phyloP scores from a whole-genome alignment of 2,797 vertebrate species.

The Epinephelus awoara region DNA sequence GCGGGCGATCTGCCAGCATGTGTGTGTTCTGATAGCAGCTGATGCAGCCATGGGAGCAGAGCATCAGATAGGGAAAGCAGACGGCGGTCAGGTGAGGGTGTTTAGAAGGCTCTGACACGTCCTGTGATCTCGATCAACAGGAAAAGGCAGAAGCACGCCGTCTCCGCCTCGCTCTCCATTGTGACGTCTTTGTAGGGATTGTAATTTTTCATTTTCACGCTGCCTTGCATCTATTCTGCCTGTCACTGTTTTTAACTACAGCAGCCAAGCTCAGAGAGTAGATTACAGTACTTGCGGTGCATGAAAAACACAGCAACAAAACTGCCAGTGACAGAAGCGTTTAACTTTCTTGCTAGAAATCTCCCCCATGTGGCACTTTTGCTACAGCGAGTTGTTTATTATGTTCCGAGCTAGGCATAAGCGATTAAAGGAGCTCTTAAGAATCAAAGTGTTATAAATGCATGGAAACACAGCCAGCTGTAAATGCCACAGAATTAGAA shows the following conservation, averaged over 20 bases:
- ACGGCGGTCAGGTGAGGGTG: constrained; percentile 67
- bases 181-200: constrained; percentile 71
- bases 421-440: constrained; percentile 99
- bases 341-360: constrained; percentile 97
- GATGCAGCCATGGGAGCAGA: constrained; percentile 62
- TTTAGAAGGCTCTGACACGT: constrained; percentile 70
- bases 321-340: constrained; percentile 95
- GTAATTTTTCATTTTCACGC: constrained; percentile 79
- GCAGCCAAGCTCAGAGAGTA: constrained; percentile 89
- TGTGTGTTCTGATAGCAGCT: constrained; percentile 55
- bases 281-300: constrained; percentile 92
- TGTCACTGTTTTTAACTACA: constrained; percentile 89
- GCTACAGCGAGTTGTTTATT: constrained; percentile 98
- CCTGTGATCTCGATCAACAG: constrained; percentile 79
- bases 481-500: constrained; percentile 99
- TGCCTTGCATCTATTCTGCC: constrained; percentile 84
- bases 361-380: constrained; percentile 97
- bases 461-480: constrained; percentile 99
- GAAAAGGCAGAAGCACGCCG: constrained; percentile 45
- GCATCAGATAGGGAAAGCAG: constrained; percentile 73
- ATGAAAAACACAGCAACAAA: constrained; percentile 95
- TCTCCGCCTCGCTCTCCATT: constrained; percentile 45
- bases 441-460: constrained; percentile 99
- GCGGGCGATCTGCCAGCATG: constrained; percentile 50
- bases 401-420: constrained; percentile 96